phyloP scores from a whole-genome alignment of 1,140 invertebrate species.

The Trypoxylus dichotomus region DNA sequence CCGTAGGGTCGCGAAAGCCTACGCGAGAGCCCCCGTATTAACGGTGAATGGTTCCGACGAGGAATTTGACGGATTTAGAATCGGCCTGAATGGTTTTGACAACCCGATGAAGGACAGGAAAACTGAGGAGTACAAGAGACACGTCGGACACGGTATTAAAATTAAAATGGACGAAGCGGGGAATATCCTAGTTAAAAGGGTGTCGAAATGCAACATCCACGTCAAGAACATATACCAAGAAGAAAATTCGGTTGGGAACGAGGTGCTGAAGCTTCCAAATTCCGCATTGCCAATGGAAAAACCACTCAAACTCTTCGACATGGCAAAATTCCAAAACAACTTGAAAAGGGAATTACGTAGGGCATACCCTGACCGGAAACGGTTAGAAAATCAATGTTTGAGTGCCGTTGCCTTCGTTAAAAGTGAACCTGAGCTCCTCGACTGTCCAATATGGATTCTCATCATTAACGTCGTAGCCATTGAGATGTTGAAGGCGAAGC shows the following conservation, averaged over 20 bases:
- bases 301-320: slow-evolving; percentile 87
- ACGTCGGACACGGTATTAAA: slow-evolving; percentile 88
- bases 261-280: slow-evolving; percentile 81
- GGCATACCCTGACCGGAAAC: slow-evolving; percentile 82
- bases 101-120: slow-evolving; percentile 89
- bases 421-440: slow-evolving; percentile 78
- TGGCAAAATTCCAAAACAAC: slow-evolving; percentile 94
- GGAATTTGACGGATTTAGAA: slow-evolving; percentile 70
- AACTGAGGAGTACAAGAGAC: slow-evolving; percentile 85
- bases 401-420: slow-evolving; percentile 86
- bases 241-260: slow-evolving; percentile 83
- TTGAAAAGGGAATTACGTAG: slow-evolving; percentile 80
- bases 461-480: slow-evolving; percentile 93
- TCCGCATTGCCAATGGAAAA: slow-evolving; percentile 85
- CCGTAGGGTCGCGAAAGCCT: slow-evolving; percentile 74
- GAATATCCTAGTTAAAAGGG: slow-evolving; percentile 88
- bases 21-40: slow-evolving; percentile 71
- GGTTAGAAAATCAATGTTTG: slow-evolving; percentile 86
- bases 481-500: slow-evolving; percentile 90
- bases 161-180: slow-evolving; percentile 93
- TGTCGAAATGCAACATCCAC: slow-evolving; percentile 86
- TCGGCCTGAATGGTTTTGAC: slow-evolving; percentile 69
- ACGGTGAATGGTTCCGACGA: slow-evolving; percentile 77
- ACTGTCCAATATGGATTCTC: slow-evolving; percentile 91
- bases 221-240: slow-evolving; percentile 80